Percentiles rank a stretch among this genome's conserved stretches.
Evolutionary conservation across 2,113 vertebrate genomes (phyloP).

Genomic region (Diadophis punctatus): DNA sequence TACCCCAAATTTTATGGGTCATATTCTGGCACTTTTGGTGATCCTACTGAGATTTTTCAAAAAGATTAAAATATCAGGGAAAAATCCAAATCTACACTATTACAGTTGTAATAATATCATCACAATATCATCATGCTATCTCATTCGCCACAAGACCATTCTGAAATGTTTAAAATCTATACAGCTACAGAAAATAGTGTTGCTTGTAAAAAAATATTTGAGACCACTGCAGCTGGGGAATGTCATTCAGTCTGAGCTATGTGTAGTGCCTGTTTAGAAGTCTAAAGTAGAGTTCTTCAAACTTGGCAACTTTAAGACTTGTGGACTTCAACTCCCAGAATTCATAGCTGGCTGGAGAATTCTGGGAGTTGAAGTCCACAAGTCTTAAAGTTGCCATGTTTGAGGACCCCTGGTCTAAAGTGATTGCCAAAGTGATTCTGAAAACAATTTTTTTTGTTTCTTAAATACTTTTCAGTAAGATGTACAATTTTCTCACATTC

Average conservation of each 20-base stretch:
- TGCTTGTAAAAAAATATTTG: background rate
- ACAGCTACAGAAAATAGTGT: background rate
- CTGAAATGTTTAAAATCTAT: background rate
- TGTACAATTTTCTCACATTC: background rate
- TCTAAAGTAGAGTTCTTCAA: background rate
- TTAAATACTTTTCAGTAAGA: background rate
- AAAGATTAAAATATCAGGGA: conserved; percentile 30
- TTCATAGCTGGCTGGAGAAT: no score
- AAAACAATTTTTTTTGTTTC: conserved; percentile 17
- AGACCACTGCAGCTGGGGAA: background rate
- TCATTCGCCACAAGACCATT: background rate
- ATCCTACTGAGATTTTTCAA: conserved; percentile 42
- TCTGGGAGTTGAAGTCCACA: no score
- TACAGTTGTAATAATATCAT: background rate
- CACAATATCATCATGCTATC: background rate
- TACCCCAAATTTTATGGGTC: conserved; percentile 43
- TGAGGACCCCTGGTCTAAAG: background rate
- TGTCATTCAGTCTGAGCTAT: background rate
- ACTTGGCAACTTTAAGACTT: no score
- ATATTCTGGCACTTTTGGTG: conserved; percentile 64
- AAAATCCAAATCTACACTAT: conserved; percentile 4
- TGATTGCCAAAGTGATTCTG: conserved; percentile 1
- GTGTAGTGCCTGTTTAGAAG: background rate
- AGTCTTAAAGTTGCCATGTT: no score
- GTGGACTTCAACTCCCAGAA: no score